Evolutionary conservation across 2,797 vertebrate genomes (phyloP), one percentile per base, ranked within the genome.

Genomic region (Anguilla obscura): DNA sequence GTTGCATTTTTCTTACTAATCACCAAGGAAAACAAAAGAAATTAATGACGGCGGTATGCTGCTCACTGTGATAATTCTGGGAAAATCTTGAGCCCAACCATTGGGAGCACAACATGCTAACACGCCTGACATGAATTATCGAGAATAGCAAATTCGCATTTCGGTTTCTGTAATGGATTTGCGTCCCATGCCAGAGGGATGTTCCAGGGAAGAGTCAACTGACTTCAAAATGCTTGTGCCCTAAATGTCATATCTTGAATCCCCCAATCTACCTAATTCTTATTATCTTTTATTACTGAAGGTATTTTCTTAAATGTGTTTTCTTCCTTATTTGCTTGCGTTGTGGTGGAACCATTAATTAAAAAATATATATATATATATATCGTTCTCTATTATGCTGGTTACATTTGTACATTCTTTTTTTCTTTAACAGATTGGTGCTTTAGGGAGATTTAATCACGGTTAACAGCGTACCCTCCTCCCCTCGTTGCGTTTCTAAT

Each of bases 361-460:
- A 54, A 56, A 48, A 63, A 27, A 45, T 5, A 45, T 45, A 45
- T 45, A 45, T 45, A 45, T 45, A 45, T 36, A 74, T 56, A 50
- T 74, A 88, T 33, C 74, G 52, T 27, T 76, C 36, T 24, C 58
- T 66, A 16, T 27, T 36, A 66, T 85, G 66, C 87, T 36, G 66
- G n/a, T 40, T 85, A 16, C 10, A 48, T 71, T 58, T 27, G 2
- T 76, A 3, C 24, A n/a, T 56, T 27, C 27, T 56, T 74, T 27
- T 79, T 82, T 48, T 71, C 63, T 86, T 48, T 71, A 86, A 86
- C 33, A 69, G 66, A 63, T 86, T 45, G 58, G 66, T 50, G 87
- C 84, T 88, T 88, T 63, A 63, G 87, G 87, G 87, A 69, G 52
- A 86, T 88, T 66, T 88, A 86, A 82, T 86, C 88, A 52, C 40